These are phyloP conservation scores for Entomyzon cyanotis DNA, from an alignment of 2,113 vertebrate genomes.

Conservation along the genomic window DNA sequence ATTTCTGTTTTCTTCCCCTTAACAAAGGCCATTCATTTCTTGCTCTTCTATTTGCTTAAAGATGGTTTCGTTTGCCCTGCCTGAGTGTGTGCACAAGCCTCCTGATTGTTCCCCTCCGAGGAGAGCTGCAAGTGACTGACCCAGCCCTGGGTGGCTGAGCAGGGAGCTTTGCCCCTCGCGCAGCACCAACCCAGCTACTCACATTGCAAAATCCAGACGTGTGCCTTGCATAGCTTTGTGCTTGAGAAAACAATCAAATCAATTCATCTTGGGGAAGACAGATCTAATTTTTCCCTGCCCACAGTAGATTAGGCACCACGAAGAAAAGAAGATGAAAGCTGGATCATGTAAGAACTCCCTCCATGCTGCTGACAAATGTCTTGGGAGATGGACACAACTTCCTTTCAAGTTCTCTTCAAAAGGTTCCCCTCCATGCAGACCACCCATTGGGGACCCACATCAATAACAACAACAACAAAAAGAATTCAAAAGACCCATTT, in stretches of 20 bases:
- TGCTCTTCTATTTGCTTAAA: slow-evolving; percentile 48
- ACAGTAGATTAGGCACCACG: not conserved
- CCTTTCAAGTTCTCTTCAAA: slow-evolving; percentile 55
- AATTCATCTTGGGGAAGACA: not conserved
- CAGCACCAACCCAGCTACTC: not conserved
- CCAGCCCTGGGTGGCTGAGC: not conserved
- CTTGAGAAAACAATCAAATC: slow-evolving; percentile 29
- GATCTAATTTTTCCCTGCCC: not conserved
- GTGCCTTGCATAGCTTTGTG: not conserved
- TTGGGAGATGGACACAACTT: not conserved
- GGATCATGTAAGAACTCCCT: not conserved
- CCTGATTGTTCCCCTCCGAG: not conserved
- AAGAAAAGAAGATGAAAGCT: slow-evolving; percentile 10
- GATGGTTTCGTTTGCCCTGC: slow-evolving; percentile 8
- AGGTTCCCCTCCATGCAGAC: not conserved
- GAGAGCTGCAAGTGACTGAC: not conserved
- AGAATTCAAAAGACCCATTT: not conserved
- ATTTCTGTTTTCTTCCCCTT: slow-evolving; percentile 58
- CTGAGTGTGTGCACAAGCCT: not conserved
- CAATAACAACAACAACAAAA: not conserved
- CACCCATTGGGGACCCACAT: slow-evolving; percentile 5
- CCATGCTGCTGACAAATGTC: not conserved
- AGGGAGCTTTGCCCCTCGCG: not conserved
- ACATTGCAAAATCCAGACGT: not conserved
- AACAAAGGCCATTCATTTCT: slow-evolving; percentile 66